Conservation (phyloP, 23 tunicate species). For the Trididemnum clinides region DNA sequence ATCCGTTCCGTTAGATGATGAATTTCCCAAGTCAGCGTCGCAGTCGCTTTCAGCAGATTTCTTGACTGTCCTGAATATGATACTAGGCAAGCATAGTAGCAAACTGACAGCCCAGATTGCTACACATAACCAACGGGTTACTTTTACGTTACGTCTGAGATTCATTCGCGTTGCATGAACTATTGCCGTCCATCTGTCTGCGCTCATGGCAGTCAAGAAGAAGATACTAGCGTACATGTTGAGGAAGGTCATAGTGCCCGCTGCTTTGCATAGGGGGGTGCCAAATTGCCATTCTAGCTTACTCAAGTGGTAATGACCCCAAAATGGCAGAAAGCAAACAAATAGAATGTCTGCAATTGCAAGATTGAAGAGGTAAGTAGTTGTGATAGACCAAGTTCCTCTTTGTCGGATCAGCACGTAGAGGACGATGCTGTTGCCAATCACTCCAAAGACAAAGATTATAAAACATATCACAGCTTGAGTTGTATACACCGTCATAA, state of each 20-base stretch:
- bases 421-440: slow-evolving; percentile 71
- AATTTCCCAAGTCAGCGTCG: not conserved
- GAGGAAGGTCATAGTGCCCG: slow-evolving; percentile 37
- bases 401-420: slow-evolving; percentile 56
- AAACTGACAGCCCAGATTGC: slow-evolving; percentile 58
- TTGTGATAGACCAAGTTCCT: slow-evolving; percentile 62
- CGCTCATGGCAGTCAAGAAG: slow-evolving; percentile 82
- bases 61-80: slow-evolving; percentile 31
- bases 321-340: slow-evolving; percentile 61
- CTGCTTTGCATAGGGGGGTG: slow-evolving; percentile 54
- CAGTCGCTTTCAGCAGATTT: not conserved
- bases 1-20: not conserved
- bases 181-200: slow-evolving; percentile 82
- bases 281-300: slow-evolving; percentile 69
- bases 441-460: slow-evolving; percentile 54
- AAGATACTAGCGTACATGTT: slow-evolving; percentile 87
- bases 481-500: not conserved
- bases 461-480: slow-evolving; percentile 51
- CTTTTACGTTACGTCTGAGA: slow-evolving; percentile 14
- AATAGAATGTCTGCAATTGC: slow-evolving; percentile 72
- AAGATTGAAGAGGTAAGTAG: slow-evolving; percentile 77
- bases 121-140: slow-evolving; percentile 47
- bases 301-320: slow-evolving; percentile 73
- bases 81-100: slow-evolving; percentile 51
- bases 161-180: slow-evolving; percentile 73